Evolutionary conservation across 2,797 vertebrate species (phyloP).

Genomic region (Geotrypetes seraphini): DNA sequence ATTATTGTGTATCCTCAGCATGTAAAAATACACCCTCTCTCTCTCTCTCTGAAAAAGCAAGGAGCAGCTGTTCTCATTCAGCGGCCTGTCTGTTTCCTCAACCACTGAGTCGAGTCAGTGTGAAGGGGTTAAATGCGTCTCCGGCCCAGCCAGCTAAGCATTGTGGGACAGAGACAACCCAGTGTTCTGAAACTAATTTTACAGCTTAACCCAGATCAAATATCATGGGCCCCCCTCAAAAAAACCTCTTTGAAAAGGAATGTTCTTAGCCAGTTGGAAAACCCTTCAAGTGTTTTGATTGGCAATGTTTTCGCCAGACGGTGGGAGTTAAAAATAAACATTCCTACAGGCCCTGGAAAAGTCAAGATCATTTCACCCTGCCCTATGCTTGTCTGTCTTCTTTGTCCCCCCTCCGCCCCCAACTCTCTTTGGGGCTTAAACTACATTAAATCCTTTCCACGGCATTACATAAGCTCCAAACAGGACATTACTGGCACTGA

Average conservation of each 20-base stretch:
- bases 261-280: conserved; percentile 48
- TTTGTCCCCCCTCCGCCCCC: conserved; percentile 40
- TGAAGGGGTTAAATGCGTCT: conserved; percentile 42
- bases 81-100: background rate
- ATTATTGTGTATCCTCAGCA: too few species aligned
- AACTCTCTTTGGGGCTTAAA: conserved; percentile 36
- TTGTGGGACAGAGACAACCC: conserved; percentile 56
- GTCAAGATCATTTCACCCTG: conserved; percentile 52
- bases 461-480: conserved; percentile 67
- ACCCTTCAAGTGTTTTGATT: conserved; percentile 69
- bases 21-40: background rate
- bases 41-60: background rate
- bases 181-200: conserved; percentile 68
- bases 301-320: conserved; percentile 63
- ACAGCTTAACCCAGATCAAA: conserved; percentile 62
- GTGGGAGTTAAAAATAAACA: conserved; percentile 75
- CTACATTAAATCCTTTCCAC: conserved; percentile 57
- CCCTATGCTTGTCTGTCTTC: conserved; percentile 36
- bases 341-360: conserved; percentile 68
- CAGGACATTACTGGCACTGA: conserved; percentile 49
- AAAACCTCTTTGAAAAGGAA: conserved; percentile 64
- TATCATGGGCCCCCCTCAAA: conserved; percentile 51
- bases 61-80: fast-evolving
- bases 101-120: background rate
- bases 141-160: conserved; percentile 28